A percentile compares a stretch with the other conserved stretches of the same genome.
These are phyloP conservation scores for Drosophila melanosoma DNA, from an alignment of 2,888 invertebrate species.

Conservation along the genomic window DNA sequence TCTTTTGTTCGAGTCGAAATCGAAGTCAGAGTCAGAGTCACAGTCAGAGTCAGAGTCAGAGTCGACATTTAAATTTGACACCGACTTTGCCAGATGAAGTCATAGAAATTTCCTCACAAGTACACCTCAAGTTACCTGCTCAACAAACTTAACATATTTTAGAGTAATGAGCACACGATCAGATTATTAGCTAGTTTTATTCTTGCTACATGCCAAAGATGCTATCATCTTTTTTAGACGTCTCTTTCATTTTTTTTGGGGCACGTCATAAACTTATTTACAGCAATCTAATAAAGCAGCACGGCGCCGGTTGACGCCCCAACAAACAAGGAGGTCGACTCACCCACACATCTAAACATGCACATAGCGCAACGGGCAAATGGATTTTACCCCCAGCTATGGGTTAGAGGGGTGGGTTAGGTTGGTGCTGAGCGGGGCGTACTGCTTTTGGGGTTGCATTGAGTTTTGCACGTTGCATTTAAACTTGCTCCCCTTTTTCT, in stretches of 20 bases:
- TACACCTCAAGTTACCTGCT: conserved; percentile 15
- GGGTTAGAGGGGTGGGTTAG: not conserved
- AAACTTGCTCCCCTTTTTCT: conserved; percentile 78
- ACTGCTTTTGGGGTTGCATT: conserved; percentile 75
- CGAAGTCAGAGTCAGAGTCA: conserved; percentile 2
- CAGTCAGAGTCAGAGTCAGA: not conserved
- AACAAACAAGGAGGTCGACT: conserved; percentile 14
- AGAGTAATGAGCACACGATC: conserved; percentile 29
- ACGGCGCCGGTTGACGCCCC: conserved; percentile 73
- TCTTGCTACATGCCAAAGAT: conserved; percentile 29
- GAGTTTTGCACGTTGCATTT: conserved; percentile 81
- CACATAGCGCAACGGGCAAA: conserved; percentile 36
- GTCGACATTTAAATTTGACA: conserved; percentile 50
- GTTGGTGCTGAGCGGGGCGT: conserved; percentile 2
- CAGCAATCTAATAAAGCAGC: conserved; percentile 76
- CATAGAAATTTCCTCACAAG: conserved; percentile 68
- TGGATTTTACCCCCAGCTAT: conserved; percentile 49
- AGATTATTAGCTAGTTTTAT: conserved; percentile 20
- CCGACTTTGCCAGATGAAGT: conserved; percentile 52
- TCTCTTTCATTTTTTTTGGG: conserved; percentile 46
- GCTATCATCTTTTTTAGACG: not conserved
- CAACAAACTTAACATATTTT: conserved; percentile 20
- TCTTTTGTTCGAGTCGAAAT: conserved; percentile 24
- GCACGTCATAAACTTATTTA: conserved; percentile 75
- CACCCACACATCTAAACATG: conserved; percentile 1